phyloP scores from a whole-genome alignment of 2,888 invertebrate species.

The Hydraecia micacea region DNA sequence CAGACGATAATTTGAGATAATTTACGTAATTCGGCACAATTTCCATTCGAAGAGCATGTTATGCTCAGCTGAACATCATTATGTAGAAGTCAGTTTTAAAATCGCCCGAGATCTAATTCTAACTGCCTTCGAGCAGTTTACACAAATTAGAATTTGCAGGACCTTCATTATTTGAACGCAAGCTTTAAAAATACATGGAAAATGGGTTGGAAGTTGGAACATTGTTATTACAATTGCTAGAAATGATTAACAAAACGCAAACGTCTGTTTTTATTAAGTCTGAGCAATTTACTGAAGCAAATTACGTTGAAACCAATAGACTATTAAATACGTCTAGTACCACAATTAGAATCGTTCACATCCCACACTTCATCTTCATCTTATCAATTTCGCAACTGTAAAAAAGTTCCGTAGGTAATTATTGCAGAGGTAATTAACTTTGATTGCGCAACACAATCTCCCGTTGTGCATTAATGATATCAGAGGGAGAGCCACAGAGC shows the following conservation, averaged over 20 bases:
- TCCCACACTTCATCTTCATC: neutral
- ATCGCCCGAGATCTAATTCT: conserved; percentile 78
- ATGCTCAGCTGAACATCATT: conserved; percentile 78
- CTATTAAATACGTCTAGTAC: conserved; percentile 1
- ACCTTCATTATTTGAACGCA: conserved; percentile 60
- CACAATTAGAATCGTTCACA: neutral
- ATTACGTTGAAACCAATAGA: neutral
- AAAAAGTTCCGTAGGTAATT: conserved; percentile 57
- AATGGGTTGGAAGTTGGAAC: conserved; percentile 24
- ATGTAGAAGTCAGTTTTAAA: conserved; percentile 77
- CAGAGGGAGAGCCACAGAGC: conserved; percentile 67
- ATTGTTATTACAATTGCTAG: conserved; percentile 42
- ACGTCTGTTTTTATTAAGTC: conserved; percentile 7
- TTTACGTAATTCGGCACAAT: conserved; percentile 88
- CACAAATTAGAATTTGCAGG: conserved; percentile 61
- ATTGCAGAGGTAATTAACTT: conserved; percentile 70
- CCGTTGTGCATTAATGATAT: conserved; percentile 77
- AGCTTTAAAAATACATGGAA: conserved; percentile 58
- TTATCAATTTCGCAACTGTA: conserved; percentile 19
- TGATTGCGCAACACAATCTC: conserved; percentile 70
- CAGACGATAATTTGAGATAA: conserved; percentile 87
- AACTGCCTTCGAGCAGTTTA: conserved; percentile 74
- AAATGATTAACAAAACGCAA: conserved; percentile 39
- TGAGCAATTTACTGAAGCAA: neutral
- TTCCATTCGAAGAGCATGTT: conserved; percentile 86